Conservation (phyloP, 2,888 invertebrate species). For the Minunthozetes semirufus region DNA sequence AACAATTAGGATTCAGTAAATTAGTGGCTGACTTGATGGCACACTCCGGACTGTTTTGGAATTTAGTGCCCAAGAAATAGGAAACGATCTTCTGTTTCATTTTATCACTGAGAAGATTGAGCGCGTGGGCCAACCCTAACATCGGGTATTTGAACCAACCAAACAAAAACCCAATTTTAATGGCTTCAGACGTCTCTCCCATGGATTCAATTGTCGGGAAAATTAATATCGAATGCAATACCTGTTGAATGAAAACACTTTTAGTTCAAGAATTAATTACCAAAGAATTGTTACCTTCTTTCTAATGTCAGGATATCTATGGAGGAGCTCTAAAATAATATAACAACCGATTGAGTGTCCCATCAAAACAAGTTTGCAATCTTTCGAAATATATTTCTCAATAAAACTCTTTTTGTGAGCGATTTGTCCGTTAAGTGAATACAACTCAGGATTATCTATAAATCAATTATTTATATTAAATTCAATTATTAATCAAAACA, state of each 20-base stretch:
- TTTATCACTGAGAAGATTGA: neutral
- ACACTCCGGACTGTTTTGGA: constrained; percentile 44
- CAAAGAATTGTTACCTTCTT: constrained; percentile 33
- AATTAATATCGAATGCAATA: constrained; percentile 54
- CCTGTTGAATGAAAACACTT: constrained; percentile 32
- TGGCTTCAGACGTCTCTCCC: constrained; percentile 54
- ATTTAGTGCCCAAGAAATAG: neutral
- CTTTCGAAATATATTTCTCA: constrained; percentile 61
- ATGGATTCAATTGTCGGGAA: constrained; percentile 83
- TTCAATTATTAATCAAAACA: neutral
- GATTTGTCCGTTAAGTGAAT: constrained; percentile 69
- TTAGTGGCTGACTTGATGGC: constrained; percentile 46
- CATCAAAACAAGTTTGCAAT: constrained; percentile 68
- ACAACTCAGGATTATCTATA: constrained; percentile 56
- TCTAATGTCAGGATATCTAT: constrained; percentile 46
- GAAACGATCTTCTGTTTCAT: neutral
- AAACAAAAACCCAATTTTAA: neutral
- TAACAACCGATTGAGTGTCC: constrained; percentile 89
- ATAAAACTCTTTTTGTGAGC: constrained; percentile 72
- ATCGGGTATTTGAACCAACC: constrained; percentile 11
- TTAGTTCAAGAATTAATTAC: neutral
- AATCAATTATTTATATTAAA: neutral
- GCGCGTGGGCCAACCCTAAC: neutral
- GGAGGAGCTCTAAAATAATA: constrained; percentile 66
- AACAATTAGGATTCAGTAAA: constrained; percentile 46